Evolutionary conservation across 2,888 invertebrate species (phyloP).

Genomic region (Agrypnus murinus): DNA sequence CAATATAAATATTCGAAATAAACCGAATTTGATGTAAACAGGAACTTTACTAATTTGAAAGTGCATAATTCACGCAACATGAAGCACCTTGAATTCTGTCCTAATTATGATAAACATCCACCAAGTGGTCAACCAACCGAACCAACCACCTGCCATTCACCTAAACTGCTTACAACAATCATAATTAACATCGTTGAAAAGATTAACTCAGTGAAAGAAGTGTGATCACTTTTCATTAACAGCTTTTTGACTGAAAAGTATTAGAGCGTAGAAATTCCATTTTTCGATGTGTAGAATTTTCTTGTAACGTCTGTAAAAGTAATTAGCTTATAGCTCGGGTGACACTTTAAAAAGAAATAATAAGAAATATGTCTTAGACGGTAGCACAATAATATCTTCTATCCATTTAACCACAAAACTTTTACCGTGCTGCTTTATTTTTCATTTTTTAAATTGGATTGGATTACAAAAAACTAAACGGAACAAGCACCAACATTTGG

Average conservation of each 20-base stretch:
- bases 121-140: slow-evolving; percentile 12
- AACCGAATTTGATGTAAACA: not conserved
- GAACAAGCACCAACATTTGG: slow-evolving; percentile 12
- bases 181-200: slow-evolving; percentile 18
- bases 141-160: slow-evolving; percentile 24
- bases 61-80: slow-evolving; percentile 16
- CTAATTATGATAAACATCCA: slow-evolving; percentile 16
- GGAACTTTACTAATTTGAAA: not conserved
- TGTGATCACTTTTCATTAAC: slow-evolving; percentile 10
- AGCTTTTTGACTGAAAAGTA: not conserved
- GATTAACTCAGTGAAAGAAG: slow-evolving; percentile 24
- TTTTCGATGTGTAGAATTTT: slow-evolving; percentile 7
- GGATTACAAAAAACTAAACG: not conserved
- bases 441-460: too few species aligned
- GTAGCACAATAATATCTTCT: too few species aligned
- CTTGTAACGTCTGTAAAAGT: not conserved
- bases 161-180: slow-evolving; percentile 4
- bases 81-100: slow-evolving; percentile 10
- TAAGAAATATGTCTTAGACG: not conserved
- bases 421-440: not conserved
- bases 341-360: slow-evolving; percentile 4
- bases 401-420: not conserved
- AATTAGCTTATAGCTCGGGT: not conserved
- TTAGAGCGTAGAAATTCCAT: slow-evolving; percentile 12
- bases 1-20: not conserved